Base-by-base conservation (phyloP, 2,888 invertebrate species). In the Tinea pellionella region DNA sequence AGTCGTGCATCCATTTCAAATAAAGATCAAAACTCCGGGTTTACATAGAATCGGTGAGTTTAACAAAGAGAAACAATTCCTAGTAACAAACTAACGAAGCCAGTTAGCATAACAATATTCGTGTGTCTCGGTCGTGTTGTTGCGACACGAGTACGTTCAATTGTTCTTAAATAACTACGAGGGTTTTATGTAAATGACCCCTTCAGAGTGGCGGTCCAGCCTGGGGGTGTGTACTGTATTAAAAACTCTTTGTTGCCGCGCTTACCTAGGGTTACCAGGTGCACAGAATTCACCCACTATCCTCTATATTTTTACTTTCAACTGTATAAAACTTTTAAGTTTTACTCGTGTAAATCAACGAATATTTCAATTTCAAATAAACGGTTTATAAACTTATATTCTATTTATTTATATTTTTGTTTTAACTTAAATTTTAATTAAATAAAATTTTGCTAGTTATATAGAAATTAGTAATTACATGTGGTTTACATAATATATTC, bases 91-190 rank as follows among this genome's bases (percentile, higher is more conserved):
- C 83, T 86, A 86, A 86, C 85, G 86, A 86, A 81, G 81, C 72
- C 82, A 77, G 83, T 84, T 86, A 80, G 80, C 79, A 80, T 85
- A 85, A 85, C 82, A 83, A 85, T 84, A 85, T 86, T 85, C 85
- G 73, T 76, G 72, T 47, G 47, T 70, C 67, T 67, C 69, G 66
- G 66, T 68, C 71, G 70, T 70, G 69, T 70, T 66, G 68, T 65
- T 65, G 64, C 63, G 67, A 73, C 73, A 72, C 72, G 69, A 71
- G 65, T 69, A 59, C 57, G 29, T 62, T 66, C 73, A 76, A 75
- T 77, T 78, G 77, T 78, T 80, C 75, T 79, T 79, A 78, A 78
- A 80, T 78, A 78, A 80, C 69, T 68, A 70, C 78, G 74, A 73
- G 74, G 79, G 74, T 77, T 79, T 78, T 82, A 83, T 82, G 84